A percentile compares a stretch with the other conserved stretches of the same genome.
Conservation (phyloP, 1,140 invertebrate genomes). For the Eupristina koningsbergeri region DNA sequence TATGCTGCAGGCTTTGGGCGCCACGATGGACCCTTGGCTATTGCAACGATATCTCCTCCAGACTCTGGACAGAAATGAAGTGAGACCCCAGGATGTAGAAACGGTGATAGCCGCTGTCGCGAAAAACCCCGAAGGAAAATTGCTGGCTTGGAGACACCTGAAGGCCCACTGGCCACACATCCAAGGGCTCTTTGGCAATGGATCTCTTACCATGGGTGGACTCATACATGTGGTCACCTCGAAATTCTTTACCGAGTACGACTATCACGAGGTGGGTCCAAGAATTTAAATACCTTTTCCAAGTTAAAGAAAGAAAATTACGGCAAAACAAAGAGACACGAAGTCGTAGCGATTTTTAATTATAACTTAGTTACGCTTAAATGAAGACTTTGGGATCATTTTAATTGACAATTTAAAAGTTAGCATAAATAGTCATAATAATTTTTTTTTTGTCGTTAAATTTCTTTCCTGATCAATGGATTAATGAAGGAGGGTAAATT, state of each 20-base stretch:
- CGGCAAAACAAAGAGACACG: no score
- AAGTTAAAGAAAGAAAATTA: no score
- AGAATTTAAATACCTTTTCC: background rate
- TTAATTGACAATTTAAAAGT: no score
- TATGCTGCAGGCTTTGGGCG: conserved; percentile 81
- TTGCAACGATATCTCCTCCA: conserved; percentile 81
- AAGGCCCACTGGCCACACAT: conserved; percentile 82
- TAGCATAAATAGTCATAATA: no score
- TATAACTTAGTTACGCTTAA: no score
- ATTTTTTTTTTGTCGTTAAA: no score
- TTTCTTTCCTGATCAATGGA: no score
- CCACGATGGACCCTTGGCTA: conserved; percentile 81
- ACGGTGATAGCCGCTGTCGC: conserved; percentile 80
- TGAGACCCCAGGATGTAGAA: conserved; percentile 81
- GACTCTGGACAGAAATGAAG: conserved; percentile 77
- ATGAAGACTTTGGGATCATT: no score
- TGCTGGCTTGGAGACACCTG: conserved; percentile 85
- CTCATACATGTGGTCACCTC: conserved; percentile 81
- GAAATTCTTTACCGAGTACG: conserved; percentile 81
- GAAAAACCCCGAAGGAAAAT: conserved; percentile 80
- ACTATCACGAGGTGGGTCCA: conserved; percentile 79
- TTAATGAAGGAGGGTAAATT: no score
- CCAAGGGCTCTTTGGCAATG: conserved; percentile 78
- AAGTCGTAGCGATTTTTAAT: no score
- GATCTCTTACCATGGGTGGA: conserved; percentile 79